Conservation (phyloP, 2,113 vertebrate genomes). For the Propithecus coquereli region DNA sequence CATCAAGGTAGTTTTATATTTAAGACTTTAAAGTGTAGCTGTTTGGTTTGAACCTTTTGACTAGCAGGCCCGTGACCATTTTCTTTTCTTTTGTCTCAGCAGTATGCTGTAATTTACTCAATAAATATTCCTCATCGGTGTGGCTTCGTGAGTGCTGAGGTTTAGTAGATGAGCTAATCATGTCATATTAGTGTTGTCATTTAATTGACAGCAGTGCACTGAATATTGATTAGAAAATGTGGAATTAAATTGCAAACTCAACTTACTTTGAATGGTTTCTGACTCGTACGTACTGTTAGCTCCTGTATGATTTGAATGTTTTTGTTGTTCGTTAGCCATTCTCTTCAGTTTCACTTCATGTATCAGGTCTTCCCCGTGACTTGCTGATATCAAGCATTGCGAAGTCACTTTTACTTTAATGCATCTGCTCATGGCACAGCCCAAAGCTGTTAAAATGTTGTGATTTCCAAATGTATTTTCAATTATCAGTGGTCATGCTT, state of each 20-base stretch:
- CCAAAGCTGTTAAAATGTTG: background rate
- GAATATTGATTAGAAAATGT: slow-evolving; percentile 67
- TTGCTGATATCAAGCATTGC: background rate
- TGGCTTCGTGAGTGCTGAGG: background rate
- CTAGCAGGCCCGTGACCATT: background rate
- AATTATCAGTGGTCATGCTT: background rate
- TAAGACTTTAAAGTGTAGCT: background rate
- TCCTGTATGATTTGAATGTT: background rate
- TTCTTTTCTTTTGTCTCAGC: background rate
- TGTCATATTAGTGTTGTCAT: slow-evolving; percentile 60
- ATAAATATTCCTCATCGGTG: background rate
- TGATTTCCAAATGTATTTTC: background rate
- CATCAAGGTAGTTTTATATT: background rate
- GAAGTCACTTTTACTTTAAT: background rate
- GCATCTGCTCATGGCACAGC: background rate
- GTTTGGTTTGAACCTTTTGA: background rate
- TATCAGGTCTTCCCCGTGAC: background rate
- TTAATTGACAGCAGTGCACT: slow-evolving; percentile 28
- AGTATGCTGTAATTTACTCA: slow-evolving; percentile 13
- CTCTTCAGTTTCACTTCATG: background rate
- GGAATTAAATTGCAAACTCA: slow-evolving; percentile 72
- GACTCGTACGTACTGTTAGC: background rate
- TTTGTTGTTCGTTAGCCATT: background rate
- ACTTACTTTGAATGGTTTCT: slow-evolving; percentile 56
- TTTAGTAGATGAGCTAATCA: slow-evolving; percentile 61